Evolutionary conservation across 2,797 vertebrate genomes (phyloP), one percentile per base, ranked within the genome.

Genomic region (Clarias pachynema): DNA sequence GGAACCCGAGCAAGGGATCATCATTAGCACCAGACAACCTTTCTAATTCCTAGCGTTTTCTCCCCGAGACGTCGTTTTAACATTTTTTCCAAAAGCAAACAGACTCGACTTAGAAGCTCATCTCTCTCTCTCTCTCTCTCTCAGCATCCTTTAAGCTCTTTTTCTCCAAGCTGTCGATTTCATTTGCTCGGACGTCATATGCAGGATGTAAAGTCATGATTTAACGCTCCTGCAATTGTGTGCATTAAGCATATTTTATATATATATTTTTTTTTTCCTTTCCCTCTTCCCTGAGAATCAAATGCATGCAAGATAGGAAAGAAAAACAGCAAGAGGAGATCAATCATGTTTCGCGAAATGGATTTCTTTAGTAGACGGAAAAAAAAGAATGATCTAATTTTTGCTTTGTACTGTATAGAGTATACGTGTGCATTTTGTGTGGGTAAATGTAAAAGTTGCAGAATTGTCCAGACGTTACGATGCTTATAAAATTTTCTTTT

Each of bases 161-260:
- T 60, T n/a, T 16, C 31, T n/a, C 60, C 65, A 62, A 70, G 63
- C 59, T 66, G 79, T 79, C 24, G 26, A 24, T 20, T 74, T 65
- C 26, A 75, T 66, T 66, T 63, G 79, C 62, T 72, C 34, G 56
- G 49, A 66, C 83, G 31, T 83, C 66, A 78, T 53, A 14, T 57
- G 26, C 29, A 44, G 20, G 75, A 62, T 62, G 75, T 37, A 62
- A 37, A 78, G 75, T 24, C 29, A 37, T 12, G 49, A 53, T 34
- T 20, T 37, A 34, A 37, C 57, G 22, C 31, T 37, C 29, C 75
- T 78, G 75, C 18, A 78, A 79, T 60, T 79, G 56, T 62, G 75
- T 62, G 75, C 75, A 37, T 79, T 62, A 79, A 79, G 75, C 75
- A 79, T 15, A 79, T 79, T 79, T 79, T n/a, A 15, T 62, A 60